Conservation (phyloP, 2,113 vertebrate species). For the Willisornis vidua region DNA sequence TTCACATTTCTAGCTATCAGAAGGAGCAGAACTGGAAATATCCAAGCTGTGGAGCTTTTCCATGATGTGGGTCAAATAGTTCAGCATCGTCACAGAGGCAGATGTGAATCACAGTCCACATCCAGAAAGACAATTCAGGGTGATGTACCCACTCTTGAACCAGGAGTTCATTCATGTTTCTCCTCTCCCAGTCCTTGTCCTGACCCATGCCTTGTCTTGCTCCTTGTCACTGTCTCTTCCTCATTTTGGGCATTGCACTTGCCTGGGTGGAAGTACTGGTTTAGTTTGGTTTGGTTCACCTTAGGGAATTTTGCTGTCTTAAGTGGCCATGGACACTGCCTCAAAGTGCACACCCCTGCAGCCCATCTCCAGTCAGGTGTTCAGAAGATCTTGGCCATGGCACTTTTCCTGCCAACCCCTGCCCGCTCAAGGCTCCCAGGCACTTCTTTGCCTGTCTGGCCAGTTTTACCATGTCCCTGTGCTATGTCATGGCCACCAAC, state of each 20-base stretch:
- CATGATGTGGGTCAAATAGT: background rate
- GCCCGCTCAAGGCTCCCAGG: accelerated
- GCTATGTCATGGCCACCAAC: accelerated
- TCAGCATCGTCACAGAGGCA: background rate
- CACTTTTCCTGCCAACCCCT: background rate
- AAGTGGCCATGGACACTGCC: background rate
- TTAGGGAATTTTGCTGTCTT: background rate
- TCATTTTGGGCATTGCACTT: background rate
- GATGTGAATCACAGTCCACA: background rate
- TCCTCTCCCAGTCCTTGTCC: background rate
- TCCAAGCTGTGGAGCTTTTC: background rate
- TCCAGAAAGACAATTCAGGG: background rate
- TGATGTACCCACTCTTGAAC: background rate
- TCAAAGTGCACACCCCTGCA: background rate
- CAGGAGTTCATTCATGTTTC: accelerated
- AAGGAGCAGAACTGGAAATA: background rate
- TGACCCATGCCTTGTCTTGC: background rate
- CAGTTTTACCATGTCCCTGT: accelerated
- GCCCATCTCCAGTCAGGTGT: background rate
- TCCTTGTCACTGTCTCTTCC: background rate
- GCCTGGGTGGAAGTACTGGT: background rate
- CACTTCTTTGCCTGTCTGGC: background rate
- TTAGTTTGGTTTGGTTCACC: background rate
- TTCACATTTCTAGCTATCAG: background rate
- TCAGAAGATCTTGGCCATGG: background rate